A percentile compares a stretch with the other conserved stretches of the same genome.
phyloP scores from a whole-genome alignment of 2,888 invertebrate genomes.

The Petrophora chlorosata region DNA sequence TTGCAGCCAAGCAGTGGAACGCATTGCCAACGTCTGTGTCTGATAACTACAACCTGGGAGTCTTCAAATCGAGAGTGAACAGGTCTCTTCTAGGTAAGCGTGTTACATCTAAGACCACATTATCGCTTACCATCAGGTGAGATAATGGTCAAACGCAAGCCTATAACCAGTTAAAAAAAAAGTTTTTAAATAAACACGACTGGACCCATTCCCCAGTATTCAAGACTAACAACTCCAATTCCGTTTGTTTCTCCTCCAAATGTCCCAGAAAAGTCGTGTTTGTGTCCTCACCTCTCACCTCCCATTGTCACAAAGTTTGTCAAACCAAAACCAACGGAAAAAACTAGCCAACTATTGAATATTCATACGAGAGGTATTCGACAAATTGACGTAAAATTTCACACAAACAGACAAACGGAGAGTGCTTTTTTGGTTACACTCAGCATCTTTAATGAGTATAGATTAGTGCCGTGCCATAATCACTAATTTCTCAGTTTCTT shows the following conservation, averaged over 20 bases:
- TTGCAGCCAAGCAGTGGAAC: too few species aligned
- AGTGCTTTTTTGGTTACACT: conserved; percentile 46
- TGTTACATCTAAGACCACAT: too few species aligned
- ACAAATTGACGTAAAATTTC: conserved; percentile 79
- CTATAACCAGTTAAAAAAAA: too few species aligned
- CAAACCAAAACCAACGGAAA: conserved; percentile 51
- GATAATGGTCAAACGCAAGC: too few species aligned
- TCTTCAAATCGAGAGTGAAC: too few species aligned
- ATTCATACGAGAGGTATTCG: conserved; percentile 68
- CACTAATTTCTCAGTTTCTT: too few species aligned
- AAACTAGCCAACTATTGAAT: conserved; percentile 73
- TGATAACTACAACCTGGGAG: too few species aligned
- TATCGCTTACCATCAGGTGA: too few species aligned
- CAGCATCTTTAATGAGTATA: too few species aligned
- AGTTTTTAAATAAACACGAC: neutral
- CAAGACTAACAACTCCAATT: neutral
- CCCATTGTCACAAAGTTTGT: conserved; percentile 36
- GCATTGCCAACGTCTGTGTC: too few species aligned
- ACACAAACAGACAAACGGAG: conserved; percentile 65
- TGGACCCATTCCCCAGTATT: neutral
- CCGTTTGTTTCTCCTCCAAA: neutral
- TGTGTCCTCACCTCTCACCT: conserved; percentile 36
- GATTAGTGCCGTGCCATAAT: too few species aligned
- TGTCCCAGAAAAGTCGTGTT: conserved; percentile 14
- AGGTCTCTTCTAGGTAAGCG: too few species aligned